Evolutionary conservation across 1,140 invertebrate species (phyloP).

Genomic region (Dreissena polymorpha): DNA sequence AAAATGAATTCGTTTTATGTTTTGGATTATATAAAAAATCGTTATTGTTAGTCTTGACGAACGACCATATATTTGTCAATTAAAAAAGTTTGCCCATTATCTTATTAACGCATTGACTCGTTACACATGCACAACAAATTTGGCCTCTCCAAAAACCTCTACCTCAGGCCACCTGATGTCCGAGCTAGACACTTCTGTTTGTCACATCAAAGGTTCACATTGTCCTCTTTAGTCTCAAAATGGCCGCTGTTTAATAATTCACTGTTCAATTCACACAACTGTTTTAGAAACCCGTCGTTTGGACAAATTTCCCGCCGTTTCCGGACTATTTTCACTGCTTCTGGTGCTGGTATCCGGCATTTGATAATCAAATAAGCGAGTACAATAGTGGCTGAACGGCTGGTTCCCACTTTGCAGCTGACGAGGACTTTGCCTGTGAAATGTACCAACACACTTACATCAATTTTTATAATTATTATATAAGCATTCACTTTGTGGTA

Average conservation of each 20-base stretch:
- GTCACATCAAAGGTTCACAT: too few species aligned
- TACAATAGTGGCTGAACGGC: slow-evolving; percentile 90
- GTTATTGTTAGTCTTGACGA: too few species aligned
- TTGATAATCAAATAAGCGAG: slow-evolving; percentile 91
- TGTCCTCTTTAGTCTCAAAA: slow-evolving; percentile 43
- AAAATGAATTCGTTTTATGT: too few species aligned
- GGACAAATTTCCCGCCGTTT: slow-evolving; percentile 70
- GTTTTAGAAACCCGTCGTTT: slow-evolving; percentile 75
- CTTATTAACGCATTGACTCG: too few species aligned
- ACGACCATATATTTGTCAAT: too few species aligned
- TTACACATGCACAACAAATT: too few species aligned
- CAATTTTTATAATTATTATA: background rate
- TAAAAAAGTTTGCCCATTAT: too few species aligned
- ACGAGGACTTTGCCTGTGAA: slow-evolving; percentile 86
- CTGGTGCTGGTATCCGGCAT: slow-evolving; percentile 83
- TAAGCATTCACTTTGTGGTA: background rate
- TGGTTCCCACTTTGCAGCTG: slow-evolving; percentile 96
- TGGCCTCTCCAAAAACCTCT: too few species aligned
- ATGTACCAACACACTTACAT: background rate
- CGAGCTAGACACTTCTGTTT: too few species aligned
- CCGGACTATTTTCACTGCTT: slow-evolving; percentile 83
- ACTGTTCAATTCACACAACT: slow-evolving; percentile 71
- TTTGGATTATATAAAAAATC: too few species aligned
- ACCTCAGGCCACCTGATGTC: too few species aligned
- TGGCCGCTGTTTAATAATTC: slow-evolving; percentile 64